Percentiles rank a stretch among this genome's conserved stretches.
These are phyloP conservation scores for Hormaphis cornu DNA, from an alignment of 1,140 invertebrate species.

Conservation along the genomic window DNA sequence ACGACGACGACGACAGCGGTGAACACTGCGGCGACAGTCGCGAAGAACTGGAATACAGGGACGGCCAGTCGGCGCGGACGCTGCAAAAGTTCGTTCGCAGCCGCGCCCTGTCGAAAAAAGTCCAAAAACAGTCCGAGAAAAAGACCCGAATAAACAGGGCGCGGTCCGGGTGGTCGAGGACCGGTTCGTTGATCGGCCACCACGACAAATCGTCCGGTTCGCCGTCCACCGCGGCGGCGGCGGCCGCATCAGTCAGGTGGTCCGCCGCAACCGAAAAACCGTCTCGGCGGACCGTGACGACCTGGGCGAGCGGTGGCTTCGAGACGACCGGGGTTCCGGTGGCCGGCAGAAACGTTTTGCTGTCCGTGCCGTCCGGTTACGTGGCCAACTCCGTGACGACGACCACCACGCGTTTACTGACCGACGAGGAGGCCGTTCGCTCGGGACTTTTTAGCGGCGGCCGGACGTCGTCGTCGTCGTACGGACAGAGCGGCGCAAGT, in stretches of 20 bases:
- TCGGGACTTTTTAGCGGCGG: background rate
- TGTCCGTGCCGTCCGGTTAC: background rate
- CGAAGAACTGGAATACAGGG: constrained; percentile 1
- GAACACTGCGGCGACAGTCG: background rate
- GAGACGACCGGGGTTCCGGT: background rate
- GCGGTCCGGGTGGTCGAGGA: background rate
- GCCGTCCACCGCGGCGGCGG: no score
- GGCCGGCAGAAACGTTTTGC: background rate
- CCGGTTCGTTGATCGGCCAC: background rate
- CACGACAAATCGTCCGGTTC: no score
- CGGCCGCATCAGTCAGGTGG: no score
- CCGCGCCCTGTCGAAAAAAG: background rate
- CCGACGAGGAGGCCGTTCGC: background rate
- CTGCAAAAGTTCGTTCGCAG: background rate
- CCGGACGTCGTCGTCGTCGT: background rate
- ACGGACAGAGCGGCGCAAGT: background rate
- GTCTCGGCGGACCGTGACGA: no score
- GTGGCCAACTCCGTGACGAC: background rate
- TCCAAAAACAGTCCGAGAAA: background rate
- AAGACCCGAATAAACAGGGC: background rate
- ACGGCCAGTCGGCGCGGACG: background rate
- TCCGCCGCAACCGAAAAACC: no score
- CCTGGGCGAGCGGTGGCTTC: no score
- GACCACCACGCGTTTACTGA: background rate
- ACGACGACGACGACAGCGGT: background rate